Evolutionary conservation across 1,140 invertebrate genomes (phyloP).

Genomic region (Hyles euphorbiae): DNA sequence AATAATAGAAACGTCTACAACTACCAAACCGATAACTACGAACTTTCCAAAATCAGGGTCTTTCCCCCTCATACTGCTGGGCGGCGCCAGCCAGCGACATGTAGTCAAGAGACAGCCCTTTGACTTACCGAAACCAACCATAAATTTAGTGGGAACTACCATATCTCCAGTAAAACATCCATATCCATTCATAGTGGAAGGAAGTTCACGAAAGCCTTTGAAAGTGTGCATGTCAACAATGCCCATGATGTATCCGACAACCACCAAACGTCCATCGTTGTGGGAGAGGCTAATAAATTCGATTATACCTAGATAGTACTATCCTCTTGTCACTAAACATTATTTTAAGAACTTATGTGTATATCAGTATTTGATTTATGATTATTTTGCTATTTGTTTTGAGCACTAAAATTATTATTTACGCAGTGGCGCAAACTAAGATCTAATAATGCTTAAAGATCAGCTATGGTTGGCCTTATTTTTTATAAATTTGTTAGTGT

Average conservation of each 20-base stretch:
- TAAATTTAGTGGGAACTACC: slow-evolving; percentile 51
- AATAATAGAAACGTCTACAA: slow-evolving; percentile 50
- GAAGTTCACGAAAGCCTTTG: slow-evolving; percentile 32
- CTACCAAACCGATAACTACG: slow-evolving; percentile 20
- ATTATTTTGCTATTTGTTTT: too few relatives aligned
- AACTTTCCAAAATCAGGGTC: slow-evolving; percentile 22
- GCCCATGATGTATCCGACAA: slow-evolving; percentile 29
- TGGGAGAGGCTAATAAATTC: slow-evolving; percentile 46
- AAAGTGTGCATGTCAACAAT: slow-evolving; percentile 48
- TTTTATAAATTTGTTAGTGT: neutral
- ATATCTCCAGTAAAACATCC: slow-evolving; percentile 51
- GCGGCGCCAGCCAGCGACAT: slow-evolving; percentile 44
- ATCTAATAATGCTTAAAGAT: too few relatives aligned
- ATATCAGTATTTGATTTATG: too few relatives aligned
- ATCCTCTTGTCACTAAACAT: slow-evolving; percentile 3
- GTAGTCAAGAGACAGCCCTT: slow-evolving; percentile 35
- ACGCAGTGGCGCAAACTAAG: too few relatives aligned
- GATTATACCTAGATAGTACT: slow-evolving; percentile 40
- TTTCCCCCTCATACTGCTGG: slow-evolving; percentile 46
- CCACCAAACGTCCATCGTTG: slow-evolving; percentile 36
- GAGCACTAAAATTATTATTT: too few relatives aligned
- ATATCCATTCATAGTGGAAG: slow-evolving; percentile 46
- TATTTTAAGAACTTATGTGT: neutral
- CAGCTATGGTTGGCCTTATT: neutral
- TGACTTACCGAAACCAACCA: slow-evolving; percentile 34